Evolutionary conservation across 2,888 invertebrate species (phyloP), one percentile per base, ranked within the genome.

Genomic region (Myathropa florea): DNA sequence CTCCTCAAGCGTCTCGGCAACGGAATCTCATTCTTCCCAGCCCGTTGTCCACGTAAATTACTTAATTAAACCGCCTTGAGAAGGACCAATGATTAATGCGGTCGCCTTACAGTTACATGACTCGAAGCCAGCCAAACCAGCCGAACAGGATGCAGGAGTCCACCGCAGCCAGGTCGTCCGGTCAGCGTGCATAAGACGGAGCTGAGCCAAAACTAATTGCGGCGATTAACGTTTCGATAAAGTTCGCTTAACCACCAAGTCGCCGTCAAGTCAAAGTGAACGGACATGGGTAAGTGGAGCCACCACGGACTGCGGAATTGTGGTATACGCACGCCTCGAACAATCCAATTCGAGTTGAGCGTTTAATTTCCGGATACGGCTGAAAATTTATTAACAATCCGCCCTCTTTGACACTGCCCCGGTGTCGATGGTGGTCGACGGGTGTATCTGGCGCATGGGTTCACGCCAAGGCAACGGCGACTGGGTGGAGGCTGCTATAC

Each of bases 311-410:
- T n/a, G 39, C 39, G n/a, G 36, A 18, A n/a, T 46, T 46, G 46
- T 6, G 4, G 46, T 18, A 3, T 6, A 46, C 46, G 46, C 18
- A 60, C 28, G 46, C 46, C 63, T 36, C 33, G 36, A 64, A 64
- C 33, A 80, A 67, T 67, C 60, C 73, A 73, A 23, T 39, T 67
- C 55, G 55, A 73, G 73, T 79, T 39, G 46, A 72, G n/a, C 36
- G 28, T 65, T 72, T 26, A 65, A 72, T 73, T 80, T 80, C 80
- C 80, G 80, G 73, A 80, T 80, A 80, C 59, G 12, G 53, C n/a
- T 61, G 53, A 28, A 73, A 67, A 73, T 60, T 80, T 73, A 80
- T 67, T 73, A 63, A 80, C 28, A 73, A 80, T 67, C 73, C 80
- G 80, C 73, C 80, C 80, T 73, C 67, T 67, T 65, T 80, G 73